phyloP scores from a whole-genome alignment of 2,797 vertebrate genomes.

The Schizothorax lantsangensis region DNA sequence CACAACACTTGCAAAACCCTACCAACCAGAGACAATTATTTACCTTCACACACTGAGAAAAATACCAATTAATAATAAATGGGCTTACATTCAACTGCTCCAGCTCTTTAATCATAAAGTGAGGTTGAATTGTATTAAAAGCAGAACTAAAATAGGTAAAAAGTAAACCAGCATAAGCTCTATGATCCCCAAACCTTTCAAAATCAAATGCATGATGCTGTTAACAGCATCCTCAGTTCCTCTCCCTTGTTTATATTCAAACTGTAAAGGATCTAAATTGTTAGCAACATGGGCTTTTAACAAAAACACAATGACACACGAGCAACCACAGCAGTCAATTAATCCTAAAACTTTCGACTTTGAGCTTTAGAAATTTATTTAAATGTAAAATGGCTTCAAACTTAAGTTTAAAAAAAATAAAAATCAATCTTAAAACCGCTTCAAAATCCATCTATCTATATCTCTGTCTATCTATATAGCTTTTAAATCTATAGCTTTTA shows the following conservation, averaged over 20 bases:
- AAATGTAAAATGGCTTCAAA: not conserved
- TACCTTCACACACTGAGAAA: not conserved
- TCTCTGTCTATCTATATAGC: not conserved
- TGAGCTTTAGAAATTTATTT: too few relatives aligned
- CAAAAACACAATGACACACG: not conserved
- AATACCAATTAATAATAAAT: not conserved
- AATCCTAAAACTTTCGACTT: too few relatives aligned
- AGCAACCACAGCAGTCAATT: too few relatives aligned
- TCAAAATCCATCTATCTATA: not conserved
- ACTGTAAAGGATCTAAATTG: not conserved
- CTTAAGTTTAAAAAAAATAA: too few relatives aligned
- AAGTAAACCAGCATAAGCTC: not conserved
- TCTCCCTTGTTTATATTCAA: not conserved
- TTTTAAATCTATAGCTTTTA: not conserved
- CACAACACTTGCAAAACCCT: not conserved
- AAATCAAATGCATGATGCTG: not conserved
- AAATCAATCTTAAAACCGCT: not conserved
- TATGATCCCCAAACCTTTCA: not conserved
- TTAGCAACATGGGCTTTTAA: not conserved
- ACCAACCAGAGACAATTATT: not conserved
- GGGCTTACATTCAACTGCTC: not conserved
- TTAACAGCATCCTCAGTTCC: not conserved
- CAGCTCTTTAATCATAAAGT: not conserved
- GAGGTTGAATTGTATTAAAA: not conserved
- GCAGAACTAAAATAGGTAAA: not conserved